These are phyloP conservation scores for Ceramica pisi DNA, from an alignment of 2,888 invertebrate species.

Conservation along the genomic window DNA sequence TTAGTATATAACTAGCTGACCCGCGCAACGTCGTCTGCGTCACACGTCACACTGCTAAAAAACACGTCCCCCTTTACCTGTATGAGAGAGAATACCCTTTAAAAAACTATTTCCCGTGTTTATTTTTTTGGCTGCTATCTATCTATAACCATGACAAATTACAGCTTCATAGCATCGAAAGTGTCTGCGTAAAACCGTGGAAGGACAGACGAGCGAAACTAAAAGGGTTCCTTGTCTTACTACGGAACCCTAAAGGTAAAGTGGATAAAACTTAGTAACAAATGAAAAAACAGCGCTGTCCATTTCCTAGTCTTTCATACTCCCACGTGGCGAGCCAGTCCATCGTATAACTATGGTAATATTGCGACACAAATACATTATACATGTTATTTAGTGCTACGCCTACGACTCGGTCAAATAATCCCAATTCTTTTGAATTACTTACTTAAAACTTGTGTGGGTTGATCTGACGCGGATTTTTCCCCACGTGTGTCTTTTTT, in stretches of 20 bases:
- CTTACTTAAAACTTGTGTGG: conserved; percentile 28
- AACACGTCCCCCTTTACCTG: no score
- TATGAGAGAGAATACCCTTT: no score
- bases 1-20: no score
- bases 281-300: neutral
- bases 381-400: conserved; percentile 23
- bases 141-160: no score
- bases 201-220: no score
- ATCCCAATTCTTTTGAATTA: conserved; percentile 28
- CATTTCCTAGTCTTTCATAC: conserved; percentile 15
- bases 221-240: no score
- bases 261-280: neutral
- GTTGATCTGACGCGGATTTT: conserved; percentile 7
- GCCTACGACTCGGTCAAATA: conserved; percentile 20
- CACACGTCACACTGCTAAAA: no score
- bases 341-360: conserved; percentile 22
- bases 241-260: neutral
- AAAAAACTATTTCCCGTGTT: no score
- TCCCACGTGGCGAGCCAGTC: neutral
- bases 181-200: no score
- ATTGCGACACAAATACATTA: conserved; percentile 32
- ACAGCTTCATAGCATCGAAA: no score
- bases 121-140: no score
- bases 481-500: neutral
- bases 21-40: no score